Percentiles rank a stretch among this genome's conserved stretches.
Evolutionary conservation across 1,140 invertebrate species (phyloP).

Genomic region (Cydia amplana): DNA sequence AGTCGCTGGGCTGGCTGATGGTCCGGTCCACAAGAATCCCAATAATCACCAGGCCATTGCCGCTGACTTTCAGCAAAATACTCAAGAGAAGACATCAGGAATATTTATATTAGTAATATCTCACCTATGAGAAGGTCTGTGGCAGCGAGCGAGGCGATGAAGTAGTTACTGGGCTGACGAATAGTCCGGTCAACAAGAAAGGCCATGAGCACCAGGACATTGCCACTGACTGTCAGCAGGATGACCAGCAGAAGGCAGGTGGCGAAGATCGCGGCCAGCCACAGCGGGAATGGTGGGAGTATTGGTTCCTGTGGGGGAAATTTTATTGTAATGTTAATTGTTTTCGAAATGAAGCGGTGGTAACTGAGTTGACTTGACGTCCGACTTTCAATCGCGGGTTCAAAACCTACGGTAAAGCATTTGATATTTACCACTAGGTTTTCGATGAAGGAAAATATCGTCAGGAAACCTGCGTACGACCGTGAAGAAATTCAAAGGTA

Average conservation of each 20-base stretch:
- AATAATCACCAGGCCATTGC: slow-evolving; percentile 98
- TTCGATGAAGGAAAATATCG: no score
- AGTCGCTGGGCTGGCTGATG: slow-evolving; percentile 99
- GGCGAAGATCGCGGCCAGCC: slow-evolving; percentile 96
- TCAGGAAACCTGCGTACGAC: no score
- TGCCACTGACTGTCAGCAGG: slow-evolving; percentile 95
- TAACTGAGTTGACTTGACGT: no score
- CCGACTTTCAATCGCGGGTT: no score
- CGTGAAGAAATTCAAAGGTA: no score
- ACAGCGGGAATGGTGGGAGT: slow-evolving; percentile 92
- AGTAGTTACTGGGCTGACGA: slow-evolving; percentile 99
- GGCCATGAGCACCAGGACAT: slow-evolving; percentile 96
- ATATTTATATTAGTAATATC: slow-evolving; percentile 37
- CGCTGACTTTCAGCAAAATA: slow-evolving; percentile 94
- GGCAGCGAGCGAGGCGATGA: slow-evolving; percentile 98
- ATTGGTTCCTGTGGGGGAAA: slow-evolving; percentile 78
- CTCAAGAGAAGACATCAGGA: slow-evolving; percentile 87
- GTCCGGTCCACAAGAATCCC: slow-evolving; percentile 98
- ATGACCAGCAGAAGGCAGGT: slow-evolving; percentile 93
- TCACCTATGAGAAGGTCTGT: slow-evolving; percentile 98
- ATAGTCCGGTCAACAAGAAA: slow-evolving; percentile 98
- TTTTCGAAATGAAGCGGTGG: neutral
- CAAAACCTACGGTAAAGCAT: no score
- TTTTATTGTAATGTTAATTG: no score
- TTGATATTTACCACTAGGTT: no score